phyloP scores from a whole-genome alignment of 2,888 invertebrate species.

The Lochmaea crataegi region DNA sequence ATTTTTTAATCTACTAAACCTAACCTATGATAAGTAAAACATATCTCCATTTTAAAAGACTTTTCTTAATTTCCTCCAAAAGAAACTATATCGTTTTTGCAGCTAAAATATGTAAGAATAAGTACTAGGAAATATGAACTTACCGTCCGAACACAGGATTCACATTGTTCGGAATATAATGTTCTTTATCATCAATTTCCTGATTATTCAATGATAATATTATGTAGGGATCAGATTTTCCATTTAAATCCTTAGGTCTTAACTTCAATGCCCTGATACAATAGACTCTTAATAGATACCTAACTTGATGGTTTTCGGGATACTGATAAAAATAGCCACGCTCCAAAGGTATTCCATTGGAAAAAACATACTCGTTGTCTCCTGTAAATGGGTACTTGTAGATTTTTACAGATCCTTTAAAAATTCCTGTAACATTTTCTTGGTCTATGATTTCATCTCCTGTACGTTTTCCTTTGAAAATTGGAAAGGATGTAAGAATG shows the following conservation, averaged over 20 bases:
- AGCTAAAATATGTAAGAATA: too few relatives aligned
- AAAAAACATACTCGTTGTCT: constrained; percentile 63
- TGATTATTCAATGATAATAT: constrained; percentile 76
- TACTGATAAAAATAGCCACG: constrained; percentile 72
- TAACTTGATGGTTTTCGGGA: constrained; percentile 72
- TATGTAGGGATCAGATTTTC: constrained; percentile 84
- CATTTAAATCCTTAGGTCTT: constrained; percentile 76
- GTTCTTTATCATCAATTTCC: constrained; percentile 74
- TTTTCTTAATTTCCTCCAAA: too few relatives aligned
- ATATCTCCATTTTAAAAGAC: background rate
- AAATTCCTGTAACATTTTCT: constrained; percentile 60
- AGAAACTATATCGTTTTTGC: too few relatives aligned
- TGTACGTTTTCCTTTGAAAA: constrained; percentile 72
- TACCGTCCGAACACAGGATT: constrained; percentile 88
- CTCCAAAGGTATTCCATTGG: constrained; percentile 69
- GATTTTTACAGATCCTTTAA: constrained; percentile 64
- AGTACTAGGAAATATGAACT: constrained; percentile 45
- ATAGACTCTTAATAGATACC: constrained; percentile 81
- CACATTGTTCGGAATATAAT: constrained; percentile 77
- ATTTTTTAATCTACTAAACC: too few relatives aligned
- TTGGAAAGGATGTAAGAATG: constrained; percentile 72
- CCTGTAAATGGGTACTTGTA: constrained; percentile 76
- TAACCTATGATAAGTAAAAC: background rate
- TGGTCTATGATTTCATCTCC: constrained; percentile 66
- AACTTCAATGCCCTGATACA: constrained; percentile 78